These are phyloP conservation scores for Malacoraja senta DNA, from an alignment of 2,797 vertebrate species.

Conservation along the genomic window DNA sequence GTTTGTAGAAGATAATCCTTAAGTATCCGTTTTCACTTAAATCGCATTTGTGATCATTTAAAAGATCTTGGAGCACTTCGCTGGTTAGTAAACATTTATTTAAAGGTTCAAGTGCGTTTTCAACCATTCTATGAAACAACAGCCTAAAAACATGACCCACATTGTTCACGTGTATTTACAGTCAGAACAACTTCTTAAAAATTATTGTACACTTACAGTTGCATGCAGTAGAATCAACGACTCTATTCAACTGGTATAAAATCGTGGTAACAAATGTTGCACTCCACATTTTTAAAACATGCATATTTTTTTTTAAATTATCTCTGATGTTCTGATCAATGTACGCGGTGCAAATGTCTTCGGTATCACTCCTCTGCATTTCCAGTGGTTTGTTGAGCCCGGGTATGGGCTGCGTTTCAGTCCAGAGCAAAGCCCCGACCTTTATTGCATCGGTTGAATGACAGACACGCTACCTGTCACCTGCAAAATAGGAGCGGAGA, in stretches of 20 bases:
- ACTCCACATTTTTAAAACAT: slow-evolving; percentile 24
- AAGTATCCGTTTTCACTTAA: not conserved
- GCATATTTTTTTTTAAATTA: not conserved
- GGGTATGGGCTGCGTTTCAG: slow-evolving; percentile 22
- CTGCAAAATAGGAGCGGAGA: not conserved
- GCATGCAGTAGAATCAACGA: slow-evolving; percentile 21
- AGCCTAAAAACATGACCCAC: not conserved
- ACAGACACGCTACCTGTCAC: not conserved
- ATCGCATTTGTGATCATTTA: not conserved
- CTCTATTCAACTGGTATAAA: slow-evolving; percentile 36
- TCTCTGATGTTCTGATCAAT: not conserved
- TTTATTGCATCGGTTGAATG: not conserved
- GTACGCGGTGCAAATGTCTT: not conserved
- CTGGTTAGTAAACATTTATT: slow-evolving; percentile 26
- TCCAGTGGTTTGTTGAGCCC: slow-evolving; percentile 1
- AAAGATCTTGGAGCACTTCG: not conserved
- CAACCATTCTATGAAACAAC: slow-evolving; percentile 13
- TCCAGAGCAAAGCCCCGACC: slow-evolving; percentile 14
- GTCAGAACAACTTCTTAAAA: not conserved
- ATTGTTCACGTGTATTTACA: not conserved
- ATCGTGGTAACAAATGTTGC: slow-evolving; percentile 22
- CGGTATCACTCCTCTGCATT: slow-evolving; percentile 18
- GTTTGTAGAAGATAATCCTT: not conserved
- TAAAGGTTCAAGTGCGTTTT: not conserved
- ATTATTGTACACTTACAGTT: not conserved